Base-by-base conservation (phyloP, 2,888 invertebrate genomes). In the Sthenelais limicola region DNA sequence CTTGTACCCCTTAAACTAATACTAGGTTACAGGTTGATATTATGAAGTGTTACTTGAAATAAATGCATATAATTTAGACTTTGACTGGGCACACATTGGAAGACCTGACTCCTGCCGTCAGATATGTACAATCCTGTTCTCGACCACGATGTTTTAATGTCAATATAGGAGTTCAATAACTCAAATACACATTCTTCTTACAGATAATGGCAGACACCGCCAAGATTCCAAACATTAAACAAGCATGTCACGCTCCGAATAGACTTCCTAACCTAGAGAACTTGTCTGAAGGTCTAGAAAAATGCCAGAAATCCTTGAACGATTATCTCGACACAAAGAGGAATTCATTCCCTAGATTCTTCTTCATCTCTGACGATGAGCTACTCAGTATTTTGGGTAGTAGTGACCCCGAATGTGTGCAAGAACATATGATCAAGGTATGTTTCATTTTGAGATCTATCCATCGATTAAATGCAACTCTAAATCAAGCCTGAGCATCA, bases 311-410 rank as follows among this genome's bases (percentile, higher is more conserved):
- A 86, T 95, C 96, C 0, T 89, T 97, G 70, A 94, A 94, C 83
- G 94, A 96, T 83, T 97, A 96, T 86, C 89, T 97, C 77, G 95
- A 95, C 86, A 92, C 93, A 0, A 96, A 96, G 88, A 90, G 97
- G 58, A 91, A 94, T 75, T 91, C 94, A 76, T 97, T 96, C 87
- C 95, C 97, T 1, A 89, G 97, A 68, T 97, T 97, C 89, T 96
- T 94, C 89, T 97, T 97, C 88, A 94, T 97, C 83, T 96, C 96
- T 2, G 96, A 96, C 33, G 96, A 96, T 83, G 97, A 97, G 86
- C 88, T 97, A 78, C 90, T 97, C 7, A 93, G 94, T 1, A 94
- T 97, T 80, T 90, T 97, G 68, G 96, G 96, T 18, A 95, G 94
- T 84, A 94, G 93, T 78, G 93, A 94, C 76, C 93, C 94, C 12